Evolutionary conservation across 2,888 invertebrate species (phyloP).

Genomic region (Drosophila tanythrix): DNA sequence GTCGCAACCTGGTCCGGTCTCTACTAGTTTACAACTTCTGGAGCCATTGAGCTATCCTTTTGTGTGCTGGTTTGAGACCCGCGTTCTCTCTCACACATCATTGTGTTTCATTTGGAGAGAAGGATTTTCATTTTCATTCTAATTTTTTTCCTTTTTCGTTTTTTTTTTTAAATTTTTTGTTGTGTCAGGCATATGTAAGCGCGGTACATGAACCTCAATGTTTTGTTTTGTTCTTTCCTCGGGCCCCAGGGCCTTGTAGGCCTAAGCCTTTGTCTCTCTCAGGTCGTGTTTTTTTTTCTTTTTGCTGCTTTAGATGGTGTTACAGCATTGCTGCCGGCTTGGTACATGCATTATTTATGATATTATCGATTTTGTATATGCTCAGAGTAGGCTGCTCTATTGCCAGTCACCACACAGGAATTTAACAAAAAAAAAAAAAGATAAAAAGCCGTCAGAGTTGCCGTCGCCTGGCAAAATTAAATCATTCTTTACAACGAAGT

Average conservation of each 20-base stretch:
- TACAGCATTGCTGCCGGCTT: conserved; percentile 29
- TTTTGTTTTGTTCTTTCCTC: conserved; percentile 61
- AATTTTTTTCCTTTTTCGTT: conserved; percentile 15
- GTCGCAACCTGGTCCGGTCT: conserved; percentile 40
- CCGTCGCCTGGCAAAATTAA: conserved; percentile 61
- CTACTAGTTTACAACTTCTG: conserved; percentile 58
- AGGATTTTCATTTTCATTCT: conserved; percentile 46
- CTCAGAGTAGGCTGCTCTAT: conserved; percentile 30
- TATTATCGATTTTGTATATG: conserved; percentile 74
- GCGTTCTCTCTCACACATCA: conserved; percentile 18
- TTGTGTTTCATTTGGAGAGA: conserved; percentile 27
- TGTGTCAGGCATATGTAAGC: conserved; percentile 74
- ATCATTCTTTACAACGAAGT: conserved; percentile 72
- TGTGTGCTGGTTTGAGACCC: conserved; percentile 53
- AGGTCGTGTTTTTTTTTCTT: conserved; percentile 27
- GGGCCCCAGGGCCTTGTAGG: conserved; percentile 65
- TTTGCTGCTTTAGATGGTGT: conserved; percentile 10
- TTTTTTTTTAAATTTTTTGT: conserved; percentile 40
- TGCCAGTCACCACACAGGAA: conserved; percentile 24
- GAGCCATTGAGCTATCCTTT: conserved; percentile 68
- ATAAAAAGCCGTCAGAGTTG: conserved; percentile 12
- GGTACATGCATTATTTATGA: conserved; percentile 76
- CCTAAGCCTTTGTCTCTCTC: conserved; percentile 71
- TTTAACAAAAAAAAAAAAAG: conserved; percentile 7
- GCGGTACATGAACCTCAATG: conserved; percentile 37